A percentile compares a stretch with the other conserved stretches of the same genome.
Evolutionary conservation across 1,140 invertebrate species (phyloP).

Genomic region (Temnothorax curvispinosus): DNA sequence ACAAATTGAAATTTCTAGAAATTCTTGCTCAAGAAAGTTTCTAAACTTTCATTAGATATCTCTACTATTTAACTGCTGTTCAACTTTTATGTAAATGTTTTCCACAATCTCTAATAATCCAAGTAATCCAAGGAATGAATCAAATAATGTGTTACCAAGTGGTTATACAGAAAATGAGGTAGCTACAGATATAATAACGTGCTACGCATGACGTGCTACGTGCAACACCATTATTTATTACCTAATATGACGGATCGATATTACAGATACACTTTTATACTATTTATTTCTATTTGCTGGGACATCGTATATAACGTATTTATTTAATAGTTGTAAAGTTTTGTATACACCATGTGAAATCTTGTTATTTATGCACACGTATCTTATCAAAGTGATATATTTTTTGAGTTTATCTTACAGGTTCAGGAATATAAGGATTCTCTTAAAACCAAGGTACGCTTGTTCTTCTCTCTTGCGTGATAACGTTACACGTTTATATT

Average conservation of each 20-base stretch:
- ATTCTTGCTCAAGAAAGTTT: background rate
- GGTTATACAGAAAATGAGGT: conserved; percentile 34
- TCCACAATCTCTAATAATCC: conserved; percentile 18
- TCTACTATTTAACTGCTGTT: background rate
- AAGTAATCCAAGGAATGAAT: conserved; percentile 5
- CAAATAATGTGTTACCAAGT: conserved; percentile 15
- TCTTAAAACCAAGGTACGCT: conserved; percentile 89
- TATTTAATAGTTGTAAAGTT: background rate
- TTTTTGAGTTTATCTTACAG: conserved; percentile 85
- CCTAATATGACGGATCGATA: background rate
- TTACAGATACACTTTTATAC: background rate
- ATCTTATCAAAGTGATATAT: conserved; percentile 61
- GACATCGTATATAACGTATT: background rate
- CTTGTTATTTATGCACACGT: background rate
- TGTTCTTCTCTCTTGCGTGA: background rate
- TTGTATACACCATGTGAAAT: background rate
- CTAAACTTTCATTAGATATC: background rate
- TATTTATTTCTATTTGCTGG: background rate
- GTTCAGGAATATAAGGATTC: conserved; percentile 94
- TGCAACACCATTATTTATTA: background rate
- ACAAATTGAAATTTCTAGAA: background rate
- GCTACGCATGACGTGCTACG: background rate
- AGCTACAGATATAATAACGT: background rate
- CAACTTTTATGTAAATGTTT: conserved; percentile 36
- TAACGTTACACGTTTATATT: conserved; percentile 1